A percentile compares a stretch with the other conserved stretches of the same genome.
Conservation (phyloP, 2,113 vertebrate species). For the Oceanites oceanicus region DNA sequence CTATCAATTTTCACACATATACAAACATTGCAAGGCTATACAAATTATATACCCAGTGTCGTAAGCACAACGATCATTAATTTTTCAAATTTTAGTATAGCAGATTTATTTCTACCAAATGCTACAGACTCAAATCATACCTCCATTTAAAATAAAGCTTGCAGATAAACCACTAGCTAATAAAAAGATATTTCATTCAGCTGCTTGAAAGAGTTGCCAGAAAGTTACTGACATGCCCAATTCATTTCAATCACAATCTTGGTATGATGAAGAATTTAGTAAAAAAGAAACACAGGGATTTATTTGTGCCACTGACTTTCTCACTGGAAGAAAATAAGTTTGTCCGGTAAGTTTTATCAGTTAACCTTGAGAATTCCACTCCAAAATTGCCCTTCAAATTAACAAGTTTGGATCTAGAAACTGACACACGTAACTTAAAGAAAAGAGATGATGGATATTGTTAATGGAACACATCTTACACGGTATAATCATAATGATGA, state of each 20-base stretch:
- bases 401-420: neutral
- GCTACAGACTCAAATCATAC: neutral
- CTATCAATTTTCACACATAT: neutral
- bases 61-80: neutral
- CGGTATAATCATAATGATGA: neutral
- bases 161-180: neutral
- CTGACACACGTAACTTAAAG: neutral
- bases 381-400: neutral
- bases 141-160: neutral
- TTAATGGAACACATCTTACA: neutral
- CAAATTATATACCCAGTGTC: accelerated
- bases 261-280: neutral
- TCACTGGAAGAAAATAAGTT: neutral
- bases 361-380: neutral
- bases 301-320: neutral
- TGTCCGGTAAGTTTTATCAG: neutral
- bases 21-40: neutral
- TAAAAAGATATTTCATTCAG: constrained; percentile 50
- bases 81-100: neutral
- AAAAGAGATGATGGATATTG: neutral
- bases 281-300: neutral
- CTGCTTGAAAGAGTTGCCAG: constrained; percentile 33
- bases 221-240: constrained; percentile 25
- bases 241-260: neutral
- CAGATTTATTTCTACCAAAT: neutral